Conservation (phyloP, 2,888 invertebrate species). For the Ypsolopha sequella region DNA sequence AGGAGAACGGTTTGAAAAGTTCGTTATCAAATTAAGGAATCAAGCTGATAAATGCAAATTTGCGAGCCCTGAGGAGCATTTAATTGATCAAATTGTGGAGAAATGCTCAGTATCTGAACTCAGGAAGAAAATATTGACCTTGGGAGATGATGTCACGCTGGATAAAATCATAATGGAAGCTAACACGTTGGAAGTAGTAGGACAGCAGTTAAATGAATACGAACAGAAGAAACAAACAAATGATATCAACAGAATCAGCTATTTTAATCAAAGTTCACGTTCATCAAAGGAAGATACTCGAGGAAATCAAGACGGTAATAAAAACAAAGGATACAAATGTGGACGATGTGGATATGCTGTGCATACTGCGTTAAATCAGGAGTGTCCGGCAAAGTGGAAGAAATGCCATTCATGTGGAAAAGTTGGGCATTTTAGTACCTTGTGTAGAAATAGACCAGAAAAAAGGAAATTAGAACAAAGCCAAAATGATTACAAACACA, state of each 20-base stretch:
- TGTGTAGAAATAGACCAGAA: conserved; percentile 5
- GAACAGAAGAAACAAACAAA: neutral
- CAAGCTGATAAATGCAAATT: conserved; percentile 24
- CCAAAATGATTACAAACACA: neutral
- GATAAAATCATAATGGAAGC: conserved; percentile 5
- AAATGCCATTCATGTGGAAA: conserved; percentile 6
- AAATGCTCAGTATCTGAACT: conserved; percentile 13
- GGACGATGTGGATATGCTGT: conserved; percentile 1
- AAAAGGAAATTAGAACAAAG: neutral
- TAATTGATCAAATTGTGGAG: conserved; percentile 20
- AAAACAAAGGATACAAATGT: neutral
- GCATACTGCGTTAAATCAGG: neutral
- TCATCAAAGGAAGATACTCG: neutral
- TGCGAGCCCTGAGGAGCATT: conserved; percentile 16
- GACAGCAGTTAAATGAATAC: conserved; percentile 4
- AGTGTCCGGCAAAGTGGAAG: conserved; percentile 4
- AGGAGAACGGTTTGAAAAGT: conserved; percentile 21
- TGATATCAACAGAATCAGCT: neutral
- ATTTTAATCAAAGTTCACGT: too few species aligned
- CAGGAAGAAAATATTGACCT: conserved; percentile 7
- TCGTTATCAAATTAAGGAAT: conserved; percentile 18
- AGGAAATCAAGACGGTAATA: neutral
- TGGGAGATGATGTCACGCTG: conserved; percentile 6
- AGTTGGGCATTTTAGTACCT: conserved; percentile 6
- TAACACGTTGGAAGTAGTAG: conserved; percentile 7